phyloP scores from a whole-genome alignment of 2,888 invertebrate genomes.

The Rotaria sp. region DNA sequence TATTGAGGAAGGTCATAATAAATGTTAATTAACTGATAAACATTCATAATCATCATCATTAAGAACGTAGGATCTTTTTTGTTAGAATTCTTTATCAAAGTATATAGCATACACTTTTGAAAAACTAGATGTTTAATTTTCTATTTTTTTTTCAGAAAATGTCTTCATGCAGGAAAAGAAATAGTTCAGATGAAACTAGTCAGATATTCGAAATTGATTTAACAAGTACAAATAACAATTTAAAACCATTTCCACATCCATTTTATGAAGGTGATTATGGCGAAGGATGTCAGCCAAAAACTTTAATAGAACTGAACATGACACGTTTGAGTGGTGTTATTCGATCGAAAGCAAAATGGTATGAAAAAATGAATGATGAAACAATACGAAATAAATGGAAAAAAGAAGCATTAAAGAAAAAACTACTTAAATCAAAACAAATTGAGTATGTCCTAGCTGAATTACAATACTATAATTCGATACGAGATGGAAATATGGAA shows the following conservation, averaged over 20 bases:
- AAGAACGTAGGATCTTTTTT: too few relatives aligned
- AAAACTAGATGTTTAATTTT: too few relatives aligned
- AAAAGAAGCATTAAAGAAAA: not conserved
- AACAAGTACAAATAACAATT: too few relatives aligned
- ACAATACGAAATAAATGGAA: not conserved
- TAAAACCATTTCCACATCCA: not conserved
- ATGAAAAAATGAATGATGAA: not conserved
- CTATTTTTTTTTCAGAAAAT: too few relatives aligned
- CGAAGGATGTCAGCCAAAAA: not conserved
- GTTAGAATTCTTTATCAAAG: too few relatives aligned
- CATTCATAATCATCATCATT: too few relatives aligned
- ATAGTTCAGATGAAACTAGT: too few relatives aligned
- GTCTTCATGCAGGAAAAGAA: too few relatives aligned
- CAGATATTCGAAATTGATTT: too few relatives aligned
- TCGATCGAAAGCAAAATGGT: not conserved
- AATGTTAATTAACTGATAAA: too few relatives aligned
- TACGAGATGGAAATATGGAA: not conserved
- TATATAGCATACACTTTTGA: too few relatives aligned
- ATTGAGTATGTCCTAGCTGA: not conserved
- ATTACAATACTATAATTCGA: slow-evolving; percentile 13
- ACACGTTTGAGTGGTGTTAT: not conserved
- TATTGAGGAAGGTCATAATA: too few relatives aligned
- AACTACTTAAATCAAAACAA: not conserved
- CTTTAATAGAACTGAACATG: not conserved
- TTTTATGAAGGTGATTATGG: not conserved